Percentiles rank a stretch among this genome's conserved stretches.
Conservation (phyloP, 2,888 invertebrate genomes). For the Hirtodrosophila duncani region DNA sequence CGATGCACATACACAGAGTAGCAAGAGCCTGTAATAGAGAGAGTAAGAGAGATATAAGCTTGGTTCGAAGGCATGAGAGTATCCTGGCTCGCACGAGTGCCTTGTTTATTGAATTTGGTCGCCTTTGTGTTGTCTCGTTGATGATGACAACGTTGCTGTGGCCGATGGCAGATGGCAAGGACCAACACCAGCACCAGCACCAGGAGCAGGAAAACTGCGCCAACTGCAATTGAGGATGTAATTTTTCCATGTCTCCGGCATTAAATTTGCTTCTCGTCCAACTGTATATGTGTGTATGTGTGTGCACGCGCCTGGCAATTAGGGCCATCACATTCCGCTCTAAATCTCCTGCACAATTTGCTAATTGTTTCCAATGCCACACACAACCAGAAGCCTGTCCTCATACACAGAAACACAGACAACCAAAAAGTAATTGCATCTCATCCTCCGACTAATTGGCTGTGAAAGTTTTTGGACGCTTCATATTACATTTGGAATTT, state of each 20-base stretch:
- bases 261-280: slow-evolving; percentile 48
- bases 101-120: slow-evolving; percentile 67
- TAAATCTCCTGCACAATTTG: slow-evolving; percentile 68
- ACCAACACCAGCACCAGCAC: not conserved
- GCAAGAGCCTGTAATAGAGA: not conserved
- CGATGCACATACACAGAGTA: slow-evolving; percentile 33
- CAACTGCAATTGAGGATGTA: slow-evolving; percentile 61
- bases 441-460: slow-evolving; percentile 49
- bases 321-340: slow-evolving; percentile 65
- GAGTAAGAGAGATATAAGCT: slow-evolving; percentile 1
- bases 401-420: slow-evolving; percentile 3
- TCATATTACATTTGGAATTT: slow-evolving; percentile 43
- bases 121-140: slow-evolving; percentile 39
- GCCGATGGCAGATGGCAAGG: slow-evolving; percentile 10
- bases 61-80: slow-evolving; percentile 8
- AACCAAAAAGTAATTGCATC: slow-evolving; percentile 29
- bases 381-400: slow-evolving; percentile 23
- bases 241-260: slow-evolving; percentile 69
- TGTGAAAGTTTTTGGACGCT: slow-evolving; percentile 23
- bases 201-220: not conserved
- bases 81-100: slow-evolving; percentile 54
- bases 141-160: slow-evolving; percentile 31
- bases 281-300: slow-evolving; percentile 6
- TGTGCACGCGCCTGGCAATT: slow-evolving; percentile 51
- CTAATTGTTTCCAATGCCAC: slow-evolving; percentile 70